phyloP scores from a whole-genome alignment of 2,113 vertebrate genomes.

The Gila orcuttii region DNA sequence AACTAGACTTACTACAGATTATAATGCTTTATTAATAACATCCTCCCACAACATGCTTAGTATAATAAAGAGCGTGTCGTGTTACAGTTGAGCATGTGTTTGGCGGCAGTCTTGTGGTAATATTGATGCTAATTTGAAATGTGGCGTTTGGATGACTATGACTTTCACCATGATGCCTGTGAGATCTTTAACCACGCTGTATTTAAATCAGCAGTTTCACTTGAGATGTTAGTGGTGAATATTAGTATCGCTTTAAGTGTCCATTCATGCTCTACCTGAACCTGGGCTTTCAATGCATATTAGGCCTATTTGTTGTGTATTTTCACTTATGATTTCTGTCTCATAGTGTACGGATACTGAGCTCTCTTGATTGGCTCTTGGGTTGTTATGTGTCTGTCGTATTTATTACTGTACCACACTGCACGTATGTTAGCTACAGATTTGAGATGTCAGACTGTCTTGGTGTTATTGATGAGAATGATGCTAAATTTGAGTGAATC shows the following conservation, averaged over 20 bases:
- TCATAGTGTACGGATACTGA: background rate
- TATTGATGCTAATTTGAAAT: background rate
- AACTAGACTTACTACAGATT: background rate
- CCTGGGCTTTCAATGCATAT: background rate
- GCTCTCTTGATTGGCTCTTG: background rate
- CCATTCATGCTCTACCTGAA: background rate
- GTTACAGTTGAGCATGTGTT: background rate
- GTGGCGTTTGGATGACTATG: background rate
- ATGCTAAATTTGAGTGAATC: background rate
- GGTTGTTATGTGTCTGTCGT: background rate
- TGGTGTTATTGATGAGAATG: background rate
- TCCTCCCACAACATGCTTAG: background rate
- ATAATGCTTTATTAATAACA: background rate
- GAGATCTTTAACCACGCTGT: background rate
- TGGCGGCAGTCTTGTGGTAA: background rate
- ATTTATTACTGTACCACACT: background rate
- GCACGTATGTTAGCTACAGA: background rate
- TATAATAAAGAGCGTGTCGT: background rate
- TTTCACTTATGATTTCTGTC: background rate
- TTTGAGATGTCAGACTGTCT: background rate
- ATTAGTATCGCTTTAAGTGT: background rate
- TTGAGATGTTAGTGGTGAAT: background rate
- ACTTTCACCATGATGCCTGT: background rate
- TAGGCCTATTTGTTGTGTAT: background rate
- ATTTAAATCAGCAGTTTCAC: conserved; percentile 2